Evolutionary conservation across 1,140 invertebrate species (phyloP).

Genomic region (Pseudomyrmex sp.): DNA sequence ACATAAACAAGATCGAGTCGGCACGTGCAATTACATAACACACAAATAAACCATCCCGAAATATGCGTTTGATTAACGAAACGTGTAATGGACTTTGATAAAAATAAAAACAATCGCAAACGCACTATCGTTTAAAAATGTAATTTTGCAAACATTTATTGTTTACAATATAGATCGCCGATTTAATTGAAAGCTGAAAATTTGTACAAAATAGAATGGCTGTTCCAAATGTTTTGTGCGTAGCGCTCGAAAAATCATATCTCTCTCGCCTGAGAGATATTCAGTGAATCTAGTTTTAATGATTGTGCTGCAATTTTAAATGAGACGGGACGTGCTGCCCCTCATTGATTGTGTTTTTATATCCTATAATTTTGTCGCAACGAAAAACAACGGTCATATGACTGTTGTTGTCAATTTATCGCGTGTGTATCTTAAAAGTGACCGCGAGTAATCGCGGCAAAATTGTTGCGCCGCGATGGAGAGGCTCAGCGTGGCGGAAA

Average conservation of each 20-base stretch:
- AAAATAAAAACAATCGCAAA: background rate
- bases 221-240: no score
- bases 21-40: slow-evolving; percentile 24
- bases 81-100: background rate
- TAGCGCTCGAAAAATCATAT: background rate
- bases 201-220: background rate
- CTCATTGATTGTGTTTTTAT: background rate
- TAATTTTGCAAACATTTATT: background rate
- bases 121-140: no score
- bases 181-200: background rate
- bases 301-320: slow-evolving; percentile 40
- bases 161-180: no score
- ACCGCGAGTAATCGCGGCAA: slow-evolving; percentile 21
- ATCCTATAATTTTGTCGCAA: background rate
- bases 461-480: slow-evolving; percentile 73
- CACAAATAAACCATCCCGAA: slow-evolving; percentile 6
- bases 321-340: background rate
- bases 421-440: slow-evolving; percentile 2
- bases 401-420: background rate
- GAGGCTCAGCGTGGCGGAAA: slow-evolving; percentile 82
- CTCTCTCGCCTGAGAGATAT: background rate
- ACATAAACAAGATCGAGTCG: background rate
- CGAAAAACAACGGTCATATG: background rate
- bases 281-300: slow-evolving; percentile 23
- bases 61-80: background rate